Evolutionary conservation across 2,888 invertebrate genomes (phyloP).

Genomic region (Vandiemenella viatica): DNA sequence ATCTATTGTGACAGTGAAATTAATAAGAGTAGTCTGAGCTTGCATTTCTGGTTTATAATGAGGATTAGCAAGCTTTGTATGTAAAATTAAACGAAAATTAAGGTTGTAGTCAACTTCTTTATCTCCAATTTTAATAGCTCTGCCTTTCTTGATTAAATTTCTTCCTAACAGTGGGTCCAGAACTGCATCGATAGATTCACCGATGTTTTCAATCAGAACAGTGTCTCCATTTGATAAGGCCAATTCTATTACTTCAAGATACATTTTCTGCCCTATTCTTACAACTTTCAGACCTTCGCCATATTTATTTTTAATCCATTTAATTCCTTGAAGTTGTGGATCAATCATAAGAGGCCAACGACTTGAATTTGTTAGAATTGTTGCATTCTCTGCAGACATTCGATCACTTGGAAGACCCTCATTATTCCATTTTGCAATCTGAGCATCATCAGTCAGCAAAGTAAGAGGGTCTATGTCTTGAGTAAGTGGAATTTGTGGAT

Average conservation of each 20-base stretch:
- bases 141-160: slow-evolving; percentile 76
- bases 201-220: slow-evolving; percentile 77
- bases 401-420: slow-evolving; percentile 80
- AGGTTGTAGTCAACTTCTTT: slow-evolving; percentile 80
- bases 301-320: slow-evolving; percentile 88
- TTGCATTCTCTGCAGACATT: slow-evolving; percentile 91
- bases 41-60: slow-evolving; percentile 96
- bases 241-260: slow-evolving; percentile 67
- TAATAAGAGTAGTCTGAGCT: slow-evolving; percentile 86
- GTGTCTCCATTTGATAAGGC: slow-evolving; percentile 58
- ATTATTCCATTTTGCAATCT: slow-evolving; percentile 88
- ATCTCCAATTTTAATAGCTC: slow-evolving; percentile 71
- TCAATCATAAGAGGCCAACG: slow-evolving; percentile 93
- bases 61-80: slow-evolving; percentile 88
- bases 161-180: slow-evolving; percentile 77
- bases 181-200: slow-evolving; percentile 78
- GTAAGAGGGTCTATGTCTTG: slow-evolving; percentile 64
- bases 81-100: slow-evolving; percentile 67
- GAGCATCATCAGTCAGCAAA: slow-evolving; percentile 84
- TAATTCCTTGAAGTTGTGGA: slow-evolving; percentile 79
- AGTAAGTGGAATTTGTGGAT: slow-evolving; percentile 65
- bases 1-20: slow-evolving; percentile 87
- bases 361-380: slow-evolving; percentile 74
- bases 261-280: slow-evolving; percentile 64
- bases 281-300: slow-evolving; percentile 53